These are phyloP conservation scores for Aphelocoma californica DNA, from an alignment of 2,797 vertebrate genomes.

Conservation along the genomic window DNA sequence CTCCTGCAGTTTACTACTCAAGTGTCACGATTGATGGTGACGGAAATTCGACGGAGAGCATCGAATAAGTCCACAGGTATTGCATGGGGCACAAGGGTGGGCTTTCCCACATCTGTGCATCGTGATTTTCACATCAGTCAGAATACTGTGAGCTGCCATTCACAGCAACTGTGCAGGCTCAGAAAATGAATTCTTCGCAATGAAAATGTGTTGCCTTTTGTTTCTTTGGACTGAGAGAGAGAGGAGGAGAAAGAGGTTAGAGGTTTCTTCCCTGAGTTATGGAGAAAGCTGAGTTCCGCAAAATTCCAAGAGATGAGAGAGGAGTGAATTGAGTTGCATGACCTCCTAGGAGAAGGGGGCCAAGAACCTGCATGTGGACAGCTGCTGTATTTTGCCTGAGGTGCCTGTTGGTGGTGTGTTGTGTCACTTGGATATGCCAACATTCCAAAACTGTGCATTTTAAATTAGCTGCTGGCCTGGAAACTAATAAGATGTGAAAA, in stretches of 20 bases:
- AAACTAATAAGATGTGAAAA: neutral
- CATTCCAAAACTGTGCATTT: neutral
- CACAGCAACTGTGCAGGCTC: neutral
- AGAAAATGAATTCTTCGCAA: neutral
- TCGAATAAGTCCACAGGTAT: conserved; percentile 99
- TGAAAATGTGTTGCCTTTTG: neutral
- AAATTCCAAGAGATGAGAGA: neutral
- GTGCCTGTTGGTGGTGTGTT: neutral
- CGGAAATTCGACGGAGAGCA: conserved; percentile 95
- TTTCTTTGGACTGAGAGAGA: neutral
- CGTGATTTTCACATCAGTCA: neutral
- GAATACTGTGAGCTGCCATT: neutral
- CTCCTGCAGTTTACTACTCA: conserved; percentile 99
- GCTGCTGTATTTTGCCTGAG: neutral
- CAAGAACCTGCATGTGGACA: neutral
- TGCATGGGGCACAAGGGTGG: neutral
- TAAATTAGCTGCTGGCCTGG: neutral
- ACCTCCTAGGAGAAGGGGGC: neutral
- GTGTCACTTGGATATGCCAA: neutral
- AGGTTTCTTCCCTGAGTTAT: neutral
- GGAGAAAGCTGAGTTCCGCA: neutral
- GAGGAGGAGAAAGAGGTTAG: neutral
- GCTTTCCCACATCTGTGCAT: neutral
- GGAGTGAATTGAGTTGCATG: neutral
- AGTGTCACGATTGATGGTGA: conserved; percentile 98